phyloP scores from a whole-genome alignment of 2,797 vertebrate species.

The Chiroxiphia lanceolata region DNA sequence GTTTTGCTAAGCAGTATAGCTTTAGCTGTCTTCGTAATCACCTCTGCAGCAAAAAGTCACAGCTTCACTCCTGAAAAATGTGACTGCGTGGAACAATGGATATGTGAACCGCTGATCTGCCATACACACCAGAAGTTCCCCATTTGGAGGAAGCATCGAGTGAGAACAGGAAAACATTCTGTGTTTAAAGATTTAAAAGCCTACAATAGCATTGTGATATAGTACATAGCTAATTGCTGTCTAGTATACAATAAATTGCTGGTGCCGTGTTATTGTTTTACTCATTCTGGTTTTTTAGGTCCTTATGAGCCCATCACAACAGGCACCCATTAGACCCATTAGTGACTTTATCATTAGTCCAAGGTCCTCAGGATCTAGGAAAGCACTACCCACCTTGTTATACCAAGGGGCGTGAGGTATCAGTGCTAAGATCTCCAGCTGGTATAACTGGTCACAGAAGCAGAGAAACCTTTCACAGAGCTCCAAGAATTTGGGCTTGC shows the following conservation, averaged over 20 bases:
- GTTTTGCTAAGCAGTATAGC: not conserved
- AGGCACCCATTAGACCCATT: not conserved
- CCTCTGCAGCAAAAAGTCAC: conserved; percentile 37
- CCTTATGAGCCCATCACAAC: not conserved
- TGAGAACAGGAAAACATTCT: not conserved
- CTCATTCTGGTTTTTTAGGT: not conserved
- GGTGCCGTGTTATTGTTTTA: not conserved
- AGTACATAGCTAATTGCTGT: not conserved
- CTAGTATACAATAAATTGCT: not conserved
- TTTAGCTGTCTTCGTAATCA: conserved; percentile 22
- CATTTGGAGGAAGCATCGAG: not conserved
- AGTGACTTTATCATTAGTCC: not conserved
- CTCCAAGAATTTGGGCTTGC: not conserved
- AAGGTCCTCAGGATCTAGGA: not conserved
- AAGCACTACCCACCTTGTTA: not conserved
- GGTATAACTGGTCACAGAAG: not conserved
- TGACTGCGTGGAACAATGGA: not conserved
- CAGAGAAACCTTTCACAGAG: not conserved
- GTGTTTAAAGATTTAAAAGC: conserved; percentile 7
- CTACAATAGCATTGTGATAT: not conserved
- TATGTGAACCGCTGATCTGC: not conserved
- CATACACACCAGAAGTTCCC: not conserved
- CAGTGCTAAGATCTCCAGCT: not conserved
- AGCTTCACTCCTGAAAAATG: conserved; percentile 24
- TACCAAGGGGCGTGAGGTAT: not conserved